These are phyloP conservation scores for Macroglossus sobrinus DNA, from an alignment of 2,113 vertebrate genomes.

Conservation along the genomic window DNA sequence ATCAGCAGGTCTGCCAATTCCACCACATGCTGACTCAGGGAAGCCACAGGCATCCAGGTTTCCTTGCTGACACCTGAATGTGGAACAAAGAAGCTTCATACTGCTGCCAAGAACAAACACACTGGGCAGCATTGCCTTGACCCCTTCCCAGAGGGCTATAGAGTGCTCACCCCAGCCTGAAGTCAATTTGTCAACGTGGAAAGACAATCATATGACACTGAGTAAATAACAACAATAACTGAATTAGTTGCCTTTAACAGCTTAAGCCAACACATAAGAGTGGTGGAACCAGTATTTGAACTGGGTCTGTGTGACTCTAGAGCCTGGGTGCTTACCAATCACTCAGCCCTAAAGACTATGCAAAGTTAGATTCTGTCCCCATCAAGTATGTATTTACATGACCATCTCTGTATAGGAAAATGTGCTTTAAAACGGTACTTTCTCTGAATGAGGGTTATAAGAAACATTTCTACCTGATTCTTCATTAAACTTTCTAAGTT, in stretches of 20 bases:
- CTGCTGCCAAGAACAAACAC: not conserved
- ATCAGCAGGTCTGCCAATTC: not conserved
- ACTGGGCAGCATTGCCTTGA: no score
- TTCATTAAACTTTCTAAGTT: not conserved
- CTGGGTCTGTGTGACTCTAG: not conserved
- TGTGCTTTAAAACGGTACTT: not conserved
- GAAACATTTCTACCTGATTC: not conserved
- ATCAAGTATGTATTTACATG: not conserved
- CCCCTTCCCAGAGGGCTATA: no score
- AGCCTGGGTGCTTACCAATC: not conserved
- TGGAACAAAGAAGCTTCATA: not conserved
- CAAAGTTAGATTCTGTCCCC: rapidly evolving
- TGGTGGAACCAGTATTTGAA: not conserved
- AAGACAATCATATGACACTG: not conserved
- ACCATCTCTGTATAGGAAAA: not conserved
- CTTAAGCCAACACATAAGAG: not conserved
- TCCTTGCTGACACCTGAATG: not conserved
- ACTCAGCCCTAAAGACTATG: not conserved
- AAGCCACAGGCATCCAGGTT: not conserved
- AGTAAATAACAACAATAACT: not conserved
- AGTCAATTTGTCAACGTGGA: not conserved
- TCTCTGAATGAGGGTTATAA: not conserved
- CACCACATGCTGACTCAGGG: not conserved
- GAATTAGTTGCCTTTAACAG: not conserved
- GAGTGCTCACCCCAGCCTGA: not conserved